Percentiles rank a stretch among this genome's conserved stretches.
Conservation (phyloP, 1,140 invertebrate species). For the Microplitis demolitor region DNA sequence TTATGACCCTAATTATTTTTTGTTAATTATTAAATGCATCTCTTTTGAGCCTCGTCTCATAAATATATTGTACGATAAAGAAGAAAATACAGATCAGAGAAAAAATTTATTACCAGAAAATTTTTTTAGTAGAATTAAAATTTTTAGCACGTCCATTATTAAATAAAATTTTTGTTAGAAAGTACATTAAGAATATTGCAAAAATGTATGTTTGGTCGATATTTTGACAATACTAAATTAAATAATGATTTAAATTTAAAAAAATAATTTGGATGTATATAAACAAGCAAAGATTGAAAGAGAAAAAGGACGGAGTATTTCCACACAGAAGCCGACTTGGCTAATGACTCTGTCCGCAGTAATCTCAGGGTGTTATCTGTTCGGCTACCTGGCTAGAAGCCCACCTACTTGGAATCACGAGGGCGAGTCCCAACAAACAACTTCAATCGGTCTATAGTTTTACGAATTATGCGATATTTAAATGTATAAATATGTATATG, state of each 20-base stretch:
- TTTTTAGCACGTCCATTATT: too few species aligned
- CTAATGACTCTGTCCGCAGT: constrained; percentile 63
- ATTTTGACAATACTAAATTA: background rate
- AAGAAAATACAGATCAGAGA: too few species aligned
- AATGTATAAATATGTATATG: too few species aligned
- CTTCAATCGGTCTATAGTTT: background rate
- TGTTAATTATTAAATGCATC: constrained; percentile 22
- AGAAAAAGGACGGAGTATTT: constrained; percentile 32
- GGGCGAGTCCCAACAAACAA: constrained; percentile 10
- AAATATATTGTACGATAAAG: too few species aligned
- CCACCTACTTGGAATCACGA: constrained; percentile 63
- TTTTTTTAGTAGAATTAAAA: too few species aligned
- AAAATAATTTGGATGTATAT: background rate
- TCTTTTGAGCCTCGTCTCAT: background rate
- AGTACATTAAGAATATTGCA: too few species aligned
- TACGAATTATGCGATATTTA: background rate
- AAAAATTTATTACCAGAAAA: too few species aligned
- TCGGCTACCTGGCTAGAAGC: constrained; percentile 56
- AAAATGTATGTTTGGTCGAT: too few species aligned
- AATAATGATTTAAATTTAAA: background rate
- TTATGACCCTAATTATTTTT: constrained; percentile 28
- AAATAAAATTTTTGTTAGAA: too few species aligned
- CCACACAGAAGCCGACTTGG: constrained; percentile 61
- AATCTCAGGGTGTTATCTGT: constrained; percentile 62
- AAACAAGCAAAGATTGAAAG: constrained; percentile 21